Conservation (phyloP, 23 tunicate species). For the Styela plicata region DNA sequence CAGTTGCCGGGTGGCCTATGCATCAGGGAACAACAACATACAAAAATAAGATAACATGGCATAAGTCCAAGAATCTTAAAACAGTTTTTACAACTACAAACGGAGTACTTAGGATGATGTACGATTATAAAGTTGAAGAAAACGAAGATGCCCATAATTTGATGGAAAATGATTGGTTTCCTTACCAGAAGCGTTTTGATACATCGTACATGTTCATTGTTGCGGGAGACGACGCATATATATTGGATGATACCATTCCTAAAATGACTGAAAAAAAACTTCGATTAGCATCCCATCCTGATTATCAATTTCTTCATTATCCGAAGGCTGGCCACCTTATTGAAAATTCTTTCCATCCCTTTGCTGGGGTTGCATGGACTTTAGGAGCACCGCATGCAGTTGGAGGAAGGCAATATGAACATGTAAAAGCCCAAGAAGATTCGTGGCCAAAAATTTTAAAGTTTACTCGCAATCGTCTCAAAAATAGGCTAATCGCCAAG, state of each 20-base stretch:
- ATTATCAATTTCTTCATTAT: constrained; percentile 20
- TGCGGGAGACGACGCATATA: constrained; percentile 17
- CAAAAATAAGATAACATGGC: not conserved
- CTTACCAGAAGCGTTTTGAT: constrained; percentile 22
- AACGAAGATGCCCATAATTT: not conserved
- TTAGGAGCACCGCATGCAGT: not conserved
- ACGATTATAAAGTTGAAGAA: not conserved
- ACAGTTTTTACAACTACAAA: not conserved
- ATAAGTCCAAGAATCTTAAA: not conserved
- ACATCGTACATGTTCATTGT: constrained; percentile 36
- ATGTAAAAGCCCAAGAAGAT: constrained; percentile 38
- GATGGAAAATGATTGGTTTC: not conserved
- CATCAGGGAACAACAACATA: not conserved
- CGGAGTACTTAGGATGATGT: not conserved
- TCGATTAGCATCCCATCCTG: constrained; percentile 27
- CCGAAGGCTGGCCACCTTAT: constrained; percentile 31
- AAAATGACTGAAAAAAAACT: not conserved
- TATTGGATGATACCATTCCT: not conserved
- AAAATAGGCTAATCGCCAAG: too few relatives aligned
- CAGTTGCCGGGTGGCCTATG: not conserved
- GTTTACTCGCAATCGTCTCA: not conserved
- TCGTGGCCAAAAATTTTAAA: constrained; percentile 33
- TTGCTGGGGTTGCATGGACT: constrained; percentile 8
- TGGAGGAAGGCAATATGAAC: constrained; percentile 16
- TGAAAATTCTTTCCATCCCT: constrained; percentile 28